Conservation (phyloP, 2,888 invertebrate species). For the Drosophila siamana region DNA sequence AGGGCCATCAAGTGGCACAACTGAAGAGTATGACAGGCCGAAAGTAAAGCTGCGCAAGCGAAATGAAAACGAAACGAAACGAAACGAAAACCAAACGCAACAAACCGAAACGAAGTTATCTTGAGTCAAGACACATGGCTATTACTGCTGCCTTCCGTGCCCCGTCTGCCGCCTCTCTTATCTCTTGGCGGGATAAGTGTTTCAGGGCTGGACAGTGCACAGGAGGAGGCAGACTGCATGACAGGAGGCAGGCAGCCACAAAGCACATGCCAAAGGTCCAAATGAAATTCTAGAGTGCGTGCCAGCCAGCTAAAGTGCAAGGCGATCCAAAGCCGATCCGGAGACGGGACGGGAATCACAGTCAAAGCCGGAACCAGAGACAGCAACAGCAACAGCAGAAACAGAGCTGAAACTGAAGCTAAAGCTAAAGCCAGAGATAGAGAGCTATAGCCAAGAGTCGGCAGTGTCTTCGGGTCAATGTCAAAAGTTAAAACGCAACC, state of each 20-base stretch:
- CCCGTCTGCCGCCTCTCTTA: conserved; percentile 25
- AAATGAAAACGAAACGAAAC: conserved; percentile 71
- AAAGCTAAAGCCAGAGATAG: too few relatives aligned
- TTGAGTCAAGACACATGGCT: conserved; percentile 60
- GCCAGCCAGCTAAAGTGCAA: conserved; percentile 49
- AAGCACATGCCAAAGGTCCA: conserved; percentile 54
- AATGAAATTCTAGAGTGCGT: conserved; percentile 71
- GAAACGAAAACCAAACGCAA: background rate
- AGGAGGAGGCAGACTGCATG: background rate
- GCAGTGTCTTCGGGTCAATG: conserved; percentile 68
- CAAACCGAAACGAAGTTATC: conserved; percentile 74
- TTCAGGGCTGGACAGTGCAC: conserved; percentile 26
- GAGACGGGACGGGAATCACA: background rate
- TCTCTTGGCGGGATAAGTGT: conserved; percentile 55
- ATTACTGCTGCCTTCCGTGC: conserved; percentile 57
- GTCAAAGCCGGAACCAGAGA: background rate
- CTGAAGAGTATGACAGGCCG: conserved; percentile 39
- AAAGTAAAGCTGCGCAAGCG: conserved; percentile 57
- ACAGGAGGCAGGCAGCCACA: conserved; percentile 33
- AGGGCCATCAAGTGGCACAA: conserved; percentile 52
- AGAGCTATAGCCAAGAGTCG: too few relatives aligned
- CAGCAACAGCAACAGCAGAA: background rate
- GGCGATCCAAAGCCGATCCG: conserved; percentile 35
- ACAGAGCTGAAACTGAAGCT: background rate
- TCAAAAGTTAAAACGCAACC: conserved; percentile 66